Base-by-base conservation (phyloP, 2,797 vertebrate genomes). In the Lepilemur septentrionalis region DNA sequence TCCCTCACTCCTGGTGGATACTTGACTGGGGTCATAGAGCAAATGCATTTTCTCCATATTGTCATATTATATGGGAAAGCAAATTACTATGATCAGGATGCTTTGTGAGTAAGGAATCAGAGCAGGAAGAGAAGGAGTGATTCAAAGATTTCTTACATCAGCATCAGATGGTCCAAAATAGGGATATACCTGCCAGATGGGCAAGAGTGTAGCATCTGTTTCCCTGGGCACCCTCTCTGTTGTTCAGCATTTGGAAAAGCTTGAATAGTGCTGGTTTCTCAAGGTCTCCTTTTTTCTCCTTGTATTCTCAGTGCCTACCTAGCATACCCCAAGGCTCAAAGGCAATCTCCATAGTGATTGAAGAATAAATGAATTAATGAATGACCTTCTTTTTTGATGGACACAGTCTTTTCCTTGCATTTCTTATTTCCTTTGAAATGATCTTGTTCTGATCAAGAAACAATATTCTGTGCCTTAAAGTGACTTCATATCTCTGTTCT, bases 241-340 rank as follows among this genome's bases (percentile, higher is more conserved):
- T 89, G 63, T 79, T 97, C 32, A 43, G 52, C 35, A 41, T 97
- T 97, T 96, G 72, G 59, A 89, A 96, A 94, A 87, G 13, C 65
- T 97, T 94, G 28, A 76, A 50, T 65, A 61, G 18, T 46, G 22
- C 41, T 84, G 61, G 4, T 32, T 95, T 88, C 78, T 94, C 59
- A 84, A 75, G 32, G 18, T 30, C 50, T 76, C 46, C 48, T 67
- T 92, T 96, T 59, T 67, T 69, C 59, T 87, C 38, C 61, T 81
- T 89, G 41, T 80, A 30, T 75, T 90, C 41, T 28, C 38, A 76
- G 3, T 88, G 46, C n/a, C 69, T 83, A 25, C 18, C 30, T 78
- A 73, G 20, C 67, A 50, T 70, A 61, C 32, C 83, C 35, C 20
- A 72, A 89, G 48, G 22, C 30, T 96, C 48, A 95, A 93, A 92